Percentiles rank a stretch among this genome's conserved stretches.
Evolutionary conservation across 2,797 vertebrate species (phyloP).

Genomic region (Lutjanus argentimaculatus): DNA sequence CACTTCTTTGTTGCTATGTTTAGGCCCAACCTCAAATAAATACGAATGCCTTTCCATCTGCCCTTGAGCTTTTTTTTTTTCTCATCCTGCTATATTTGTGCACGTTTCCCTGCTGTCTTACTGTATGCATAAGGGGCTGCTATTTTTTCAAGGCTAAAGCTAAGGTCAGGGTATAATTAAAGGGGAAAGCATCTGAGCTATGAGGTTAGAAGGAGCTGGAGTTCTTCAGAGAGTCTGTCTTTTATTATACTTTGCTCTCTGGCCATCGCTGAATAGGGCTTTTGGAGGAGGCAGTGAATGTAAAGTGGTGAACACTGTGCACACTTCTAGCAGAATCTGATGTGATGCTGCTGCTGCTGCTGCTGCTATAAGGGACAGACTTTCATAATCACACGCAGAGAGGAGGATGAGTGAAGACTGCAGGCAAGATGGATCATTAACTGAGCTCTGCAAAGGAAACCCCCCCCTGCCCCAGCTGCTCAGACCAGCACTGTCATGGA

Average conservation of each 20-base stretch:
- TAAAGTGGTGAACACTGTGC: constrained; percentile 1
- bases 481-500: constrained; percentile 29
- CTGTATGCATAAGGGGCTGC: constrained; percentile 24
- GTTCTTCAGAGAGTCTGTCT: constrained; percentile 16
- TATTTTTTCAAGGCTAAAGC: constrained; percentile 33
- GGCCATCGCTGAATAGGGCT: constrained; percentile 1
- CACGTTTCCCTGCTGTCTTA: constrained; percentile 23
- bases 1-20: constrained; percentile 60
- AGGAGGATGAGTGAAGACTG: constrained; percentile 26
- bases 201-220: constrained; percentile 17
- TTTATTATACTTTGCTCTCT: constrained; percentile 3
- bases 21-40: constrained; percentile 60
- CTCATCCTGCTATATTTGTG: constrained; percentile 38
- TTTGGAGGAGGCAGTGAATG: constrained; percentile 15
- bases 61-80: constrained; percentile 42
- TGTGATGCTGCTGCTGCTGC: constrained; percentile 8
- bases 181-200: constrained; percentile 28
- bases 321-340: constrained; percentile 19
- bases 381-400: constrained; percentile 26
- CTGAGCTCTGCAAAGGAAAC: constrained; percentile 35
- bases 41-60: constrained; percentile 46
- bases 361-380: constrained; percentile 18
- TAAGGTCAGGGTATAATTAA: constrained; percentile 47
- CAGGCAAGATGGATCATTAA: constrained; percentile 50
- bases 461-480: constrained; percentile 36